Conservation (phyloP, 2,113 vertebrate species). For the Actinemys pallida region DNA sequence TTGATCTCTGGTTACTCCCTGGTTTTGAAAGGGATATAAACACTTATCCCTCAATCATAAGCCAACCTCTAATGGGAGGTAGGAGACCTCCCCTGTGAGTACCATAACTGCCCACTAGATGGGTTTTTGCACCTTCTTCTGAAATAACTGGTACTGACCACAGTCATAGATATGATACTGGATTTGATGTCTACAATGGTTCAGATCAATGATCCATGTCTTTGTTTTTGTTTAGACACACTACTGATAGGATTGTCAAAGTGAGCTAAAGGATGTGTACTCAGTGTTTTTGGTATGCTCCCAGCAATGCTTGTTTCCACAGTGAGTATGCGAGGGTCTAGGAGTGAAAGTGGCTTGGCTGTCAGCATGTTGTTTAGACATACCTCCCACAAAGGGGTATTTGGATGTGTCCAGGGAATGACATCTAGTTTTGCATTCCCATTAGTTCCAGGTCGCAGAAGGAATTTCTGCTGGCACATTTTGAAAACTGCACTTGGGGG, state of each 20-base stretch:
- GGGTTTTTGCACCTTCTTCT: fast-evolving
- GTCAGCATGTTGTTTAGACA: not conserved
- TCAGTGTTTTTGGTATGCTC: not conserved
- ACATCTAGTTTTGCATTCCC: not conserved
- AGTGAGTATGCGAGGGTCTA: not conserved
- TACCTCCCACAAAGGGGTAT: not conserved
- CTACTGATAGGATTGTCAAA: not conserved
- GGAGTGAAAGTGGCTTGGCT: not conserved
- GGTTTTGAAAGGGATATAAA: not conserved
- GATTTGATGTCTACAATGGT: not conserved
- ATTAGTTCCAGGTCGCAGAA: not conserved
- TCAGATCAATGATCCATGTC: not conserved
- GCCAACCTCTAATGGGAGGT: not conserved
- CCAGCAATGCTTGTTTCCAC: not conserved
- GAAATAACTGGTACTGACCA: not conserved
- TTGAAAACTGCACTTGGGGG: not conserved
- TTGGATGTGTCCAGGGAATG: not conserved
- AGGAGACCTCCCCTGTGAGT: not conserved
- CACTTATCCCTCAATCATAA: not conserved
- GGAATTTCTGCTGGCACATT: not conserved
- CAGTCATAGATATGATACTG: not conserved
- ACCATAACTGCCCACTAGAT: not conserved
- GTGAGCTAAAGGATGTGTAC: not conserved
- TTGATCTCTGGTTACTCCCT: not conserved
- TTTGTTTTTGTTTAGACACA: not conserved